Percentiles rank a stretch among this genome's conserved stretches.
Evolutionary conservation across 2,797 vertebrate genomes (phyloP).

Genomic region (Alcedo atthis): DNA sequence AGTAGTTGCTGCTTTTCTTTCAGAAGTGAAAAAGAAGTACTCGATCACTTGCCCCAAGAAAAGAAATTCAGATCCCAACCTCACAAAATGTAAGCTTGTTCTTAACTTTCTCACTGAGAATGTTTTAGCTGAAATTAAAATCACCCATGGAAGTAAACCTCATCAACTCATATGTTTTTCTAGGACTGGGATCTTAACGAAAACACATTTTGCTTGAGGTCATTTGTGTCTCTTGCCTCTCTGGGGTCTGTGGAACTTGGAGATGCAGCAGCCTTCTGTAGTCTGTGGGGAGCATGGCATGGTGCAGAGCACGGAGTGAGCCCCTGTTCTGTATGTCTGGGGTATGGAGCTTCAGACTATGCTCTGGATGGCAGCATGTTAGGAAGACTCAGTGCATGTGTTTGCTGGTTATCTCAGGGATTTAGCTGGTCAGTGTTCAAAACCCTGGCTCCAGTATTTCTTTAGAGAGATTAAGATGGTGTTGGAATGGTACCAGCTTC

Average conservation of each 20-base stretch:
- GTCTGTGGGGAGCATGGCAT: fast-evolving
- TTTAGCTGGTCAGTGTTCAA: neutral
- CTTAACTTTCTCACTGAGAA: neutral
- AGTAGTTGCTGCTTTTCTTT: neutral
- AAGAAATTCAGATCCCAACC: neutral
- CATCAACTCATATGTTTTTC: neutral
- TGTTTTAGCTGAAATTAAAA: neutral
- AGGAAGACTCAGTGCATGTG: neutral
- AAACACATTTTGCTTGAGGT: neutral
- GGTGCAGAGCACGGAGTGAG: neutral
- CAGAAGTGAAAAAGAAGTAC: neutral
- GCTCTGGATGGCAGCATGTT: neutral
- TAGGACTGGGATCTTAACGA: neutral
- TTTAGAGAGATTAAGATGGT: neutral
- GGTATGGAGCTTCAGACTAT: neutral
- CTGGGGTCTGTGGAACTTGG: neutral
- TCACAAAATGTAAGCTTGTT: neutral
- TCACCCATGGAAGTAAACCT: neutral
- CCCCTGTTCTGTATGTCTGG: fast-evolving
- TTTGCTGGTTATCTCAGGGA: neutral
- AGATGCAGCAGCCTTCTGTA: neutral
- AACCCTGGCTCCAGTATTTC: neutral
- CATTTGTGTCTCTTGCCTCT: neutral
- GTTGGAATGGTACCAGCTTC: neutral
- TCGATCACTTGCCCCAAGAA: fast-evolving